Conservation (phyloP, 2,888 invertebrate genomes). For the Elysia crispata region DNA sequence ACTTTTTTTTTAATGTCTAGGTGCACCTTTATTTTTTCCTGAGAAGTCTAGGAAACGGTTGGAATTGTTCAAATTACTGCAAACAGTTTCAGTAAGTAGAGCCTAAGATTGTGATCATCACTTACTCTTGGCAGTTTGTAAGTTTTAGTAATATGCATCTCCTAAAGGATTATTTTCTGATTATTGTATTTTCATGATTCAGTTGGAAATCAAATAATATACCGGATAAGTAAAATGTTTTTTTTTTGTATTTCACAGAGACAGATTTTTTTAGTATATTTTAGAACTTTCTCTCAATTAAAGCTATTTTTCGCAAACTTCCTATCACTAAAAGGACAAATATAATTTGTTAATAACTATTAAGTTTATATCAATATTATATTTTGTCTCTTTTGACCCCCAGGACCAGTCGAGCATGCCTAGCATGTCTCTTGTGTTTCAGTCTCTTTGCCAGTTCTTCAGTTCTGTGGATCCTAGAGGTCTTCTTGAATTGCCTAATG, state of each 20-base stretch:
- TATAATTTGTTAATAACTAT: too few relatives aligned
- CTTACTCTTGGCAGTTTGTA: background rate
- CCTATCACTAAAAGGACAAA: too few relatives aligned
- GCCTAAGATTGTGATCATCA: background rate
- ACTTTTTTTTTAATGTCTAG: conserved; percentile 51
- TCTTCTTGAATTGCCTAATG: conserved; percentile 71
- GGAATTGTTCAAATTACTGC: conserved; percentile 74
- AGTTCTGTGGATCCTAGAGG: conserved; percentile 75
- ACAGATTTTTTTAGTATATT: too few relatives aligned
- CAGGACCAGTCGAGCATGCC: conserved; percentile 70
- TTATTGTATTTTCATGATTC: too few relatives aligned
- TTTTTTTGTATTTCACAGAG: too few relatives aligned
- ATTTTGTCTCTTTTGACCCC: background rate
- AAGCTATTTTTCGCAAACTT: too few relatives aligned
- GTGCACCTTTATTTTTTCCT: conserved; percentile 76
- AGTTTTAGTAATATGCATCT: too few relatives aligned
- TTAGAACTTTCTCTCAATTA: too few relatives aligned
- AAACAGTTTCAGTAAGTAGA: conserved; percentile 54
- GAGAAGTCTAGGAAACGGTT: conserved; percentile 75
- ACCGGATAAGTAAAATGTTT: too few relatives aligned
- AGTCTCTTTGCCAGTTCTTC: conserved; percentile 77
- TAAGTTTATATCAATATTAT: too few relatives aligned
- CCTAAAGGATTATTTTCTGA: too few relatives aligned
- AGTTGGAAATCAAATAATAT: too few relatives aligned
- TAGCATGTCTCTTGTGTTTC: conserved; percentile 74